phyloP scores from a whole-genome alignment of 2,888 invertebrate genomes.

The Graphium colonna region DNA sequence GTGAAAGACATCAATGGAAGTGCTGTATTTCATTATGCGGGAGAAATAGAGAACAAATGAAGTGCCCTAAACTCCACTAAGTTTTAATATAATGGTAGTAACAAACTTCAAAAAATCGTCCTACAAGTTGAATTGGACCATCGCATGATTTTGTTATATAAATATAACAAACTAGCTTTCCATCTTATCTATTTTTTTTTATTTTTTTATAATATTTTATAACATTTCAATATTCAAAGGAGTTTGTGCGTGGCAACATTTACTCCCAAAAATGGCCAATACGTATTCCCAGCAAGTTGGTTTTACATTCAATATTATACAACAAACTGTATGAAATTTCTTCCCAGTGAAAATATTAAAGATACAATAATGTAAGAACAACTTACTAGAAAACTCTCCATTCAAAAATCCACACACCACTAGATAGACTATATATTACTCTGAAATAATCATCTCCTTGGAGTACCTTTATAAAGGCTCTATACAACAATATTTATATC shows the following conservation, averaged over 20 bases:
- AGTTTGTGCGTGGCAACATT: slow-evolving; percentile 42
- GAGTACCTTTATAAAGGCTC: slow-evolving; percentile 9
- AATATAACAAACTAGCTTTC: slow-evolving; percentile 41
- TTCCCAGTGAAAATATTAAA: neutral
- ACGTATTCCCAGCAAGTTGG: slow-evolving; percentile 13
- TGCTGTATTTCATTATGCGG: slow-evolving; percentile 16
- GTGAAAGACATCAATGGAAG: slow-evolving; percentile 57
- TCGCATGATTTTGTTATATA: slow-evolving; percentile 42
- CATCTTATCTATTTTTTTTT: slow-evolving; percentile 37
- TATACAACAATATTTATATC: slow-evolving; percentile 26
- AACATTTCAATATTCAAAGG: slow-evolving; percentile 46
- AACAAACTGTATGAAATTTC: neutral
- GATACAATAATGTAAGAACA: neutral
- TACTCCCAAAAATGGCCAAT: slow-evolving; percentile 28
- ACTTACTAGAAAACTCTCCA: slow-evolving; percentile 17
- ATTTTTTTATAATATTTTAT: slow-evolving; percentile 36
- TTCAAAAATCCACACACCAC: slow-evolving; percentile 26
- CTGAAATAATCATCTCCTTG: slow-evolving; percentile 12
- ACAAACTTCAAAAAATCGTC: slow-evolving; percentile 33
- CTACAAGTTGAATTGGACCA: slow-evolving; percentile 57
- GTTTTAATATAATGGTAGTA: slow-evolving; percentile 39
- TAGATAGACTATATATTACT: slow-evolving; percentile 23
- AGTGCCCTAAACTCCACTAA: slow-evolving; percentile 40
- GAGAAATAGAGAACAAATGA: slow-evolving; percentile 35
- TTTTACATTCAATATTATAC: neutral